Evolutionary conservation across 2,113 vertebrate genomes (phyloP).

Genomic region (Epinephelus moara): DNA sequence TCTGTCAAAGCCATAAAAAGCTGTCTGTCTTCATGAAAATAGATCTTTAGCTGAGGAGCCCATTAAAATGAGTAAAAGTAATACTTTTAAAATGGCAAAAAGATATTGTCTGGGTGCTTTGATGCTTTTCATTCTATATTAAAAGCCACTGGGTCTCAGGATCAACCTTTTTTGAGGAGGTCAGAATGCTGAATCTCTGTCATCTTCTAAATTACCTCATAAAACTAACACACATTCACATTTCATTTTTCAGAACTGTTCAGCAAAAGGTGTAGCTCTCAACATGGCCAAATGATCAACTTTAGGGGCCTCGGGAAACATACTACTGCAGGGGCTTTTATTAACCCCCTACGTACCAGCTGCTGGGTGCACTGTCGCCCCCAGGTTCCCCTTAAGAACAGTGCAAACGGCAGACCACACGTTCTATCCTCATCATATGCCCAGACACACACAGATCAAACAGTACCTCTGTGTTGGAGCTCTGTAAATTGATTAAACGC

Average conservation of each 20-base stretch:
- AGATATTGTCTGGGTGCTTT: not conserved
- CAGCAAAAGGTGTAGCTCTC: not conserved
- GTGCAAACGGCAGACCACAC: not conserved
- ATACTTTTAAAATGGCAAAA: not conserved
- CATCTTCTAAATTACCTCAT: not conserved
- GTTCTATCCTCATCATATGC: not conserved
- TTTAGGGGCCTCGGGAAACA: not conserved
- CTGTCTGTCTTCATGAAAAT: constrained; percentile 27
- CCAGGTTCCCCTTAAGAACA: not conserved
- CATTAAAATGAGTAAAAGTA: constrained; percentile 1
- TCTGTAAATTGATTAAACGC: too few species aligned
- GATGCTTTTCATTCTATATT: not conserved
- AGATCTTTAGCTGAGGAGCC: not conserved
- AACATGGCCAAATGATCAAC: not conserved
- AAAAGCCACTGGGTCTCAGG: not conserved
- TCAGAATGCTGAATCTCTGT: not conserved
- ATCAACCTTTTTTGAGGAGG: not conserved
- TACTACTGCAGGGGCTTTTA: not conserved
- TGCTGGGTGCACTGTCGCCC: not conserved
- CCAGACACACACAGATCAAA: not conserved
- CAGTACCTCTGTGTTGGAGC: not conserved
- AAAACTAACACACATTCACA: not conserved
- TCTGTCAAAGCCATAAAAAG: constrained; percentile 26
- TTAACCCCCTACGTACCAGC: not conserved
- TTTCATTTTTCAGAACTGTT: not conserved